Evolutionary conservation across 2,888 invertebrate species (phyloP).

Genomic region (Metallyticus violacea): DNA sequence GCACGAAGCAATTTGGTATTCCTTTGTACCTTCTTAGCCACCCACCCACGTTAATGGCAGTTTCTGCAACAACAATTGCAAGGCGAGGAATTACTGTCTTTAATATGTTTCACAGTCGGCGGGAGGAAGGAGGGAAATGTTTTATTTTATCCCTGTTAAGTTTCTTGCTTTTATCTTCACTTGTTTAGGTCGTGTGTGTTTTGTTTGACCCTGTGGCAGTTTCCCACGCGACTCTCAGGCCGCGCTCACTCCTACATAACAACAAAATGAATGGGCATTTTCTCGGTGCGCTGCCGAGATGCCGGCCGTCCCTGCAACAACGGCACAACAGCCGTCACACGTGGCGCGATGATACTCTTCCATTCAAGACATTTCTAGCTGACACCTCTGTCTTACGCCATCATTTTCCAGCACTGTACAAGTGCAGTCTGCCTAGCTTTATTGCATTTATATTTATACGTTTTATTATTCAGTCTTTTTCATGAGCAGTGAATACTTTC

Average conservation of each 20-base stretch:
- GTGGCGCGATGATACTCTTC: no score
- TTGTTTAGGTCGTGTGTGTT: background rate
- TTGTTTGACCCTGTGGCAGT: background rate
- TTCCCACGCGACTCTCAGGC: background rate
- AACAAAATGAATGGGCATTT: conserved; percentile 2
- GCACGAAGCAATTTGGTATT: background rate
- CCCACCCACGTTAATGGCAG: background rate
- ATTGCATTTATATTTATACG: no score
- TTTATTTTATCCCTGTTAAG: no score
- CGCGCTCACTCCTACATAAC: background rate
- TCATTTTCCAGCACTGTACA: no score
- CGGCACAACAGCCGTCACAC: background rate
- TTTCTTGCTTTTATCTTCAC: background rate
- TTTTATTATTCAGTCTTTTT: no score
- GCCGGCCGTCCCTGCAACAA: background rate
- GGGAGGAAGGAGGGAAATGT: no score
- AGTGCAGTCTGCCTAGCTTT: no score
- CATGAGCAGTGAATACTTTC: no score
- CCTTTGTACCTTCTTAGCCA: background rate
- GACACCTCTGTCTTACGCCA: no score
- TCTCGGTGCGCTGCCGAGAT: background rate
- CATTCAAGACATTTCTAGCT: no score
- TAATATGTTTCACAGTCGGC: background rate
- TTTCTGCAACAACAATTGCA: background rate
- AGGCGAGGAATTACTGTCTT: background rate